phyloP scores from a whole-genome alignment of 1,140 invertebrate genomes.

The Caerostris darwini region DNA sequence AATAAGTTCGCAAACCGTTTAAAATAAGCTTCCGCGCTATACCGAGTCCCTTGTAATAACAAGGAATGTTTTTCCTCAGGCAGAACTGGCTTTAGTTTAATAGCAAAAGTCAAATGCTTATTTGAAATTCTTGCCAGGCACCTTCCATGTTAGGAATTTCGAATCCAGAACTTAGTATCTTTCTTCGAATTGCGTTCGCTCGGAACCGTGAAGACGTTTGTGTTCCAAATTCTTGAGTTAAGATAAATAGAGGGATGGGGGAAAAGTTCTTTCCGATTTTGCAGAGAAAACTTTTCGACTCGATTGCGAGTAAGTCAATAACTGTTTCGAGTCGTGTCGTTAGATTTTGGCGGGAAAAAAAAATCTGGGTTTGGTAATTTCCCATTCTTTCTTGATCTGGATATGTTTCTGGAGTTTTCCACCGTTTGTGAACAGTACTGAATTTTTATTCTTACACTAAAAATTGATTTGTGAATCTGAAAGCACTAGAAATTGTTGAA shows the following conservation, averaged over 20 bases:
- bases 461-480: too few relatives aligned
- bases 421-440: not conserved
- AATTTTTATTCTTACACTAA: too few relatives aligned
- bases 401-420: not conserved
- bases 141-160: conserved; percentile 4
- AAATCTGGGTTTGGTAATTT: not conserved
- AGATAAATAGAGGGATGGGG: not conserved
- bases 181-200: too few relatives aligned
- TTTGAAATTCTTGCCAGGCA: not conserved
- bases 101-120: conserved; percentile 32
- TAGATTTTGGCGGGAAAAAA: not conserved
- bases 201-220: not conserved
- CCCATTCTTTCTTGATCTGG: not conserved
- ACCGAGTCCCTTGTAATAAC: not conserved
- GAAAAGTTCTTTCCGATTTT: not conserved
- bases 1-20: not conserved
- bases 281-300: not conserved
- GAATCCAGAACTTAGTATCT: not conserved
- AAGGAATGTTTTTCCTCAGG: not conserved
- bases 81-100: not conserved
- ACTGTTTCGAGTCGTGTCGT: not conserved
- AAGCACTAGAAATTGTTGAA: too few relatives aligned
- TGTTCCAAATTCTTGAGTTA: conserved; percentile 19
- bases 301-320: conserved; percentile 15
- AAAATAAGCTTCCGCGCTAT: not conserved